phyloP scores from a whole-genome alignment of 2,888 invertebrate genomes.

The Pyralis farinalis region DNA sequence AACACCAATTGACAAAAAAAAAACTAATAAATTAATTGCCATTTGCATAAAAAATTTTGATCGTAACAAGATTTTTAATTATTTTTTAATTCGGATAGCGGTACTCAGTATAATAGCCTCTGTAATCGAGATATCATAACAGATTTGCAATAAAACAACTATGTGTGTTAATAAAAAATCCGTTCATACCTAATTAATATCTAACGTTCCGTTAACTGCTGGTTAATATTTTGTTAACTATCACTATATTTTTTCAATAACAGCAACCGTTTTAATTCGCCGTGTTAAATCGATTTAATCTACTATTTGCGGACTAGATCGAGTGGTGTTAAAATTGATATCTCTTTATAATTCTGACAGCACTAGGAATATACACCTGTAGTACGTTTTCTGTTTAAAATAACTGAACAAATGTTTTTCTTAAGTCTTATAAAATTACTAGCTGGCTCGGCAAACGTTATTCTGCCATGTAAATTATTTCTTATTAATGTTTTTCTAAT shows the following conservation, averaged over 20 bases:
- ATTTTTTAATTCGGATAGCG: slow-evolving; percentile 16
- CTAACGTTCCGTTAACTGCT: slow-evolving; percentile 12
- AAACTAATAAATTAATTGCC: neutral
- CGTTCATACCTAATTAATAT: slow-evolving; percentile 11
- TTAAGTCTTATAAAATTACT: too few species aligned
- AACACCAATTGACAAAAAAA: too few species aligned
- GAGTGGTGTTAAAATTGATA: slow-evolving; percentile 25
- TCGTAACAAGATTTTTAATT: slow-evolving; percentile 13
- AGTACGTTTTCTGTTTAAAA: too few species aligned
- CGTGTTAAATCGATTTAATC: slow-evolving; percentile 51
- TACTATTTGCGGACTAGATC: slow-evolving; percentile 39
- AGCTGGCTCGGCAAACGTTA: too few species aligned
- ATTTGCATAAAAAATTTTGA: slow-evolving; percentile 2
- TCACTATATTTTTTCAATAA: slow-evolving; percentile 35
- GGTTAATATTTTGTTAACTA: slow-evolving; percentile 19
- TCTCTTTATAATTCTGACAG: neutral
- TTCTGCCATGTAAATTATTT: too few species aligned
- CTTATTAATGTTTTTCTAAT: too few species aligned
- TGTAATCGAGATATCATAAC: slow-evolving; percentile 18
- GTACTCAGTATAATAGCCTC: slow-evolving; percentile 10
- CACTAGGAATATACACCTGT: slow-evolving; percentile 4
- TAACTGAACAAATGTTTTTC: too few species aligned
- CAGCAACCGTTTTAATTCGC: slow-evolving; percentile 38
- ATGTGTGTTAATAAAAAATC: slow-evolving; percentile 6
- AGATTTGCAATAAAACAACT: slow-evolving; percentile 18